Conservation (phyloP, 2,113 vertebrate species). For the Ctenodactylus gundi region DNA sequence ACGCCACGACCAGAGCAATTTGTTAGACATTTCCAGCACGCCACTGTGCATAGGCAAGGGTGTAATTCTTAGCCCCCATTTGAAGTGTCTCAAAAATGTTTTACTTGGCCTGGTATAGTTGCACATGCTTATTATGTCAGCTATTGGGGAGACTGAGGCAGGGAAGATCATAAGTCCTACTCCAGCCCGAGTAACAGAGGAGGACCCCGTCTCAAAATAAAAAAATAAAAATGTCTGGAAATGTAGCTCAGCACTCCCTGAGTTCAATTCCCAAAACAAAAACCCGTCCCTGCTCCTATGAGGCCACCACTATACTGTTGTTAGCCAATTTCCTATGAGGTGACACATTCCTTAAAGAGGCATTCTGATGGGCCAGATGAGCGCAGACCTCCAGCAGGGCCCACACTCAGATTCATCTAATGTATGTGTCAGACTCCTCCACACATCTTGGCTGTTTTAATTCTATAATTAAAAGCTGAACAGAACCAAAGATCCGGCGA, state of each 20-base stretch:
- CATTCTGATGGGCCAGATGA: neutral
- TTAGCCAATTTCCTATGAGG: neutral
- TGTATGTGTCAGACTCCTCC: neutral
- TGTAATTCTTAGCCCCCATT: accelerated
- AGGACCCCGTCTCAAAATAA: no score
- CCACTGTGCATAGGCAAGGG: neutral
- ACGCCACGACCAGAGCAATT: no score
- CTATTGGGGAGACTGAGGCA: no score
- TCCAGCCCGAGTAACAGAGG: no score
- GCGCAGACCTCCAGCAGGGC: neutral
- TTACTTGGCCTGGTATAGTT: neutral
- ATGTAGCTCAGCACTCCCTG: no score
- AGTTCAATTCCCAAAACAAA: no score
- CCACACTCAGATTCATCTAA: neutral
- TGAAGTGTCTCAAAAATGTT: neutral
- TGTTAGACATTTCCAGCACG: neutral
- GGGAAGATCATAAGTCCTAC: no score
- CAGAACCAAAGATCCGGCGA: neutral
- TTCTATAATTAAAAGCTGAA: neutral
- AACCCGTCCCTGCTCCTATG: no score
- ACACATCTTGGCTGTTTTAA: neutral
- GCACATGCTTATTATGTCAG: no score
- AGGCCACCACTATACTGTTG: neutral
- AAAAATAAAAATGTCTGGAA: no score
- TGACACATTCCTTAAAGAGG: neutral